Evolutionary conservation across 2,888 invertebrate species (phyloP).

Genomic region (Terebella lapidaria): DNA sequence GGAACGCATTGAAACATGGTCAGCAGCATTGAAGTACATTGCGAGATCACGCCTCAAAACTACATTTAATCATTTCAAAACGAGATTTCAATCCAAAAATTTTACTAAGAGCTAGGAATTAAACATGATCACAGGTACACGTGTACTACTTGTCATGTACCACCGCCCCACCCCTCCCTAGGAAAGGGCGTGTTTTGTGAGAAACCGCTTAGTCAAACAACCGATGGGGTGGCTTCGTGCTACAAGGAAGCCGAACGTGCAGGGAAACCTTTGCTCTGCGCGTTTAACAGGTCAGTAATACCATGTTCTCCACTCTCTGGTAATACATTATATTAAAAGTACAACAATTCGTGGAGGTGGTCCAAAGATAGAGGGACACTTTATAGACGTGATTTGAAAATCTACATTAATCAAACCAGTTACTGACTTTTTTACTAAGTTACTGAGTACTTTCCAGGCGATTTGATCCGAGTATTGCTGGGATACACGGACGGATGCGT

Average conservation of each 20-base stretch:
- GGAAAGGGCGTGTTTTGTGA: conserved; percentile 66
- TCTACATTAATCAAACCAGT: not conserved
- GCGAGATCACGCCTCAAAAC: not conserved
- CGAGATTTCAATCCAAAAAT: no score
- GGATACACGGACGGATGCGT: conserved; percentile 57
- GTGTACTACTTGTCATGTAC: no score
- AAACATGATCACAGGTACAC: not conserved
- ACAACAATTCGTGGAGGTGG: no score
- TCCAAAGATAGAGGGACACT: no score
- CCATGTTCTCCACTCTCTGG: no score
- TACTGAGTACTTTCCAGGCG: conserved; percentile 57
- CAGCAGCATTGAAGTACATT: not conserved
- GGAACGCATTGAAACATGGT: conserved; percentile 20
- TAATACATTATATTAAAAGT: no score
- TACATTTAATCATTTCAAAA: no score
- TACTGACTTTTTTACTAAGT: no score
- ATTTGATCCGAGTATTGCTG: conserved; percentile 63
- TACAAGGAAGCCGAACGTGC: conserved; percentile 61
- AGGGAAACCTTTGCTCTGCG: conserved; percentile 61
- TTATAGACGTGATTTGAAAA: not conserved
- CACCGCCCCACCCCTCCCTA: no score
- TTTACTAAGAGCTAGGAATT: no score
- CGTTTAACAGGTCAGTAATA: conserved; percentile 60
- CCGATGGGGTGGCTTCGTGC: conserved; percentile 58
- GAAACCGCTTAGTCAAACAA: conserved; percentile 64